phyloP scores from a whole-genome alignment of 2,113 vertebrate species.

The Myxocyprinus asiaticus region DNA sequence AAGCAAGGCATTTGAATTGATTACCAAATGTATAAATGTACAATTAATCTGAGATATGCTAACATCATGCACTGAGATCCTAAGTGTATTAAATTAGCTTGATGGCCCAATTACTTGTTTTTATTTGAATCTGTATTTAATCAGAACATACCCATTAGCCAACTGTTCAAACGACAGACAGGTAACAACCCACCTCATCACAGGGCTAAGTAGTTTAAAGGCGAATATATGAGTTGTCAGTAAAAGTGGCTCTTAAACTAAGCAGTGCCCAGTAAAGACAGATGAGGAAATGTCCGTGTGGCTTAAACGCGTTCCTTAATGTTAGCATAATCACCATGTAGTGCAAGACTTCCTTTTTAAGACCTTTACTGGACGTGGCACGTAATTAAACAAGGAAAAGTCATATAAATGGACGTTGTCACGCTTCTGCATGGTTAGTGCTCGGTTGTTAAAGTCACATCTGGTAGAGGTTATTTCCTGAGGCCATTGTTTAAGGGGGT shows the following conservation, averaged over 20 bases:
- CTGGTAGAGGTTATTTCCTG: not conserved
- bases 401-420: too few species aligned
- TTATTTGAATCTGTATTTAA: slow-evolving; percentile 3
- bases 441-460: too few species aligned
- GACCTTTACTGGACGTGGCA: slow-evolving; percentile 51
- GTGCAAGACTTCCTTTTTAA: slow-evolving; percentile 44
- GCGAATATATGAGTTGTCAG: slow-evolving; percentile 29
- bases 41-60: too few species aligned
- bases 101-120: not conserved
- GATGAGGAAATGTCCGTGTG: slow-evolving; percentile 43
- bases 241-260: slow-evolving; percentile 47
- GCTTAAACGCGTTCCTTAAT: slow-evolving; percentile 26
- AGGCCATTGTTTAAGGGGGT: slow-evolving; percentile 53
- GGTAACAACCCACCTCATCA: not conserved
- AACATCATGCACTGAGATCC: too few species aligned
- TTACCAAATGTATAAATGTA: too few species aligned
- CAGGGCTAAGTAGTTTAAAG: slow-evolving; percentile 31
- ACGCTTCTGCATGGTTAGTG: too few species aligned
- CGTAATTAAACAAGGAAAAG: slow-evolving; percentile 47
- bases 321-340: slow-evolving; percentile 50
- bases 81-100: slow-evolving; percentile 18
- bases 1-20: too few species aligned
- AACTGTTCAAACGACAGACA: slow-evolving; percentile 5
- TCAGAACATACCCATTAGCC: slow-evolving; percentile 17
- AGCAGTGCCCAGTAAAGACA: slow-evolving; percentile 38